Base-by-base conservation (phyloP, 2,113 vertebrate species). In the Trichomycterus rosablanca region DNA sequence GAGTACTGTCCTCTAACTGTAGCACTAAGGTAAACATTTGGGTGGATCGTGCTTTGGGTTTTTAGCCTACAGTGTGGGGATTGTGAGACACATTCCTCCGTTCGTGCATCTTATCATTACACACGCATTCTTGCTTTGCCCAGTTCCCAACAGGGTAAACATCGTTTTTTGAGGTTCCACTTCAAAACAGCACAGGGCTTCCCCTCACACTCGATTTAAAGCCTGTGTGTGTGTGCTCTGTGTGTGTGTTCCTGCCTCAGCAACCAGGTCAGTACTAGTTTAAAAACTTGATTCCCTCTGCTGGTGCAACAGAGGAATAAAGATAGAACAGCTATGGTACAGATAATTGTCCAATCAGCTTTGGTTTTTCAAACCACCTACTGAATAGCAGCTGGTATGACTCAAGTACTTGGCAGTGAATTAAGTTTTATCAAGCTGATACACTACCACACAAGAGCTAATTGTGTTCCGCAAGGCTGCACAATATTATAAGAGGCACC, bases 151-250 rank as follows among this genome's bases (percentile, higher is more conserved):
- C n/a, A 77, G 57, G 70, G 80, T 82, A 86, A 87, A 87, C 80
- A 86, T 65, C 28, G 42, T n/a, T 70, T 65, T 82, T 76, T 83
- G 69, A 82, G 82, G 76, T 81, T 76, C 73, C 72, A 82, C 85
- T 84, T 87, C 83, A 87, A 87, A 71, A 84, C n/a, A 67, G 60
- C 63, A 72, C 71, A 78, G 78, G 83, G 82, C 78, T 83, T 83
- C 80, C 83, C 79, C 78, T 80, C 75, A 77, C 57, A 50, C 66
- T 20, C 8, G 24, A 37, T 53, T 66, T 19, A 32, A 39, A 53
- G 55, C n/a, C n/a, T n/a, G n/a, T n/a, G n/a, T n/a, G n/a, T n/a
- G n/a, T n/a, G n/a, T n/a, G n/a, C n/a, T n/a, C n/a, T n/a, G n/a
- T n/a, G n/a, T n/a, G n/a, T n/a, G n/a, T n/a, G n/a, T n/a, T n/a